phyloP scores from a whole-genome alignment of 2,797 vertebrate genomes.

The Hyperoplus immaculatus region DNA sequence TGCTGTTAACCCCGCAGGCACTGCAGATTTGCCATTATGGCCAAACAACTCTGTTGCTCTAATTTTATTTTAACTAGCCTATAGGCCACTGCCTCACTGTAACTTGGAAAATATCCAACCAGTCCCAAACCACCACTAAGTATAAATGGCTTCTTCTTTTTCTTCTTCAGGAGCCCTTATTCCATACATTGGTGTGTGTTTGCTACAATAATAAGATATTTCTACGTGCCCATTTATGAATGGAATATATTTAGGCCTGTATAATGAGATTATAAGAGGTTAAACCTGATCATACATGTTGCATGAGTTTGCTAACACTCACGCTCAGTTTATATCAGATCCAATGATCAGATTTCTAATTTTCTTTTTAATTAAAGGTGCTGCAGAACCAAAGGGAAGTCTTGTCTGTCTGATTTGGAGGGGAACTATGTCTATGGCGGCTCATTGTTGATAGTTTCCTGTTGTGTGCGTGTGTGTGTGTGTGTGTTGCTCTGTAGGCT shows the following conservation, averaged over 20 bases:
- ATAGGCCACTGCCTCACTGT: conserved; percentile 4
- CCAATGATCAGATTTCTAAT: background rate
- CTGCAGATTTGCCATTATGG: conserved; percentile 17
- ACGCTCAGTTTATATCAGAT: background rate
- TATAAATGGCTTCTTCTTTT: conserved; percentile 5
- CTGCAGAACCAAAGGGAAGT: conserved; percentile 31
- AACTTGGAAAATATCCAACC: conserved; percentile 35
- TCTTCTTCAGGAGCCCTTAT: background rate
- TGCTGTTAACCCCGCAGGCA: background rate
- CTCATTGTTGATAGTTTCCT: conserved; percentile 84
- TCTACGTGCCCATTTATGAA: background rate
- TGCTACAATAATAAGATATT: background rate
- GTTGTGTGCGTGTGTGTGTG: conserved; percentile 69
- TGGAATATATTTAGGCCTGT: background rate
- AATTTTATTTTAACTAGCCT: background rate
- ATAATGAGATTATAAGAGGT: conserved; percentile 40
- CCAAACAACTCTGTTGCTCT: conserved; percentile 24
- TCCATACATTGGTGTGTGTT: background rate
- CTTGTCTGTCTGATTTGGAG: conserved; percentile 28
- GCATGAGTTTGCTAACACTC: background rate
- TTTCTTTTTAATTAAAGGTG: background rate
- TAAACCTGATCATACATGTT: conserved; percentile 4
- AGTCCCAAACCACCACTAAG: background rate
- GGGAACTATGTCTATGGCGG: conserved; percentile 13
- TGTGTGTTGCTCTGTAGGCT: conserved; percentile 26